These are phyloP conservation scores for Therioaphis trifolii DNA, from an alignment of 2,888 invertebrate genomes.

Conservation along the genomic window DNA sequence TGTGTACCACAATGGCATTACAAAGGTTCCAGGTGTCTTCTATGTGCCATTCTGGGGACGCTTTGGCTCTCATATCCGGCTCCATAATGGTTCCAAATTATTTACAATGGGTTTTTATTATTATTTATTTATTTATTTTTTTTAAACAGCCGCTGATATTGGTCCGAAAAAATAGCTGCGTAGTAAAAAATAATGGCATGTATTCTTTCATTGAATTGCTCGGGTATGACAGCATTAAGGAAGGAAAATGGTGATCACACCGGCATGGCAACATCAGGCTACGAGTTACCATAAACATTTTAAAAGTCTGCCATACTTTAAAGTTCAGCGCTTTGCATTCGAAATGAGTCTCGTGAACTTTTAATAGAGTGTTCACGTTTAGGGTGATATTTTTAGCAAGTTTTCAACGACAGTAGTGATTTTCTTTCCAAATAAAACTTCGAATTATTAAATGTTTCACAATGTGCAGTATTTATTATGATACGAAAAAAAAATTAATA, in stretches of 20 bases:
- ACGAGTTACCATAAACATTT: constrained; percentile 37
- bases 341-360: constrained; percentile 34
- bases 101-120: constrained; percentile 56
- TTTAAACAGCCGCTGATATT: constrained; percentile 59
- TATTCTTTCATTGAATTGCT: constrained; percentile 27
- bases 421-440: not conserved
- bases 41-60: constrained; percentile 59
- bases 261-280: constrained; percentile 37
- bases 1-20: constrained; percentile 49
- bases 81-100: constrained; percentile 52
- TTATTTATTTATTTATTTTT: constrained; percentile 54
- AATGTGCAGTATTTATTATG: not conserved
- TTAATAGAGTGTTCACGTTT: constrained; percentile 53
- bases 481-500: not conserved
- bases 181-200: constrained; percentile 49
- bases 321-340: constrained; percentile 32
- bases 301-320: constrained; percentile 49
- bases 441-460: not conserved
- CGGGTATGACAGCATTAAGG: constrained; percentile 27
- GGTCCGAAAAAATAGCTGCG: constrained; percentile 46
- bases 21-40: constrained; percentile 60
- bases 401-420: constrained; percentile 29
- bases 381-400: constrained; percentile 11
- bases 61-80: constrained; percentile 49
- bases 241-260: constrained; percentile 18